Base-by-base conservation (phyloP, 2,113 vertebrate species). In the Microcebus lehilahytsara region DNA sequence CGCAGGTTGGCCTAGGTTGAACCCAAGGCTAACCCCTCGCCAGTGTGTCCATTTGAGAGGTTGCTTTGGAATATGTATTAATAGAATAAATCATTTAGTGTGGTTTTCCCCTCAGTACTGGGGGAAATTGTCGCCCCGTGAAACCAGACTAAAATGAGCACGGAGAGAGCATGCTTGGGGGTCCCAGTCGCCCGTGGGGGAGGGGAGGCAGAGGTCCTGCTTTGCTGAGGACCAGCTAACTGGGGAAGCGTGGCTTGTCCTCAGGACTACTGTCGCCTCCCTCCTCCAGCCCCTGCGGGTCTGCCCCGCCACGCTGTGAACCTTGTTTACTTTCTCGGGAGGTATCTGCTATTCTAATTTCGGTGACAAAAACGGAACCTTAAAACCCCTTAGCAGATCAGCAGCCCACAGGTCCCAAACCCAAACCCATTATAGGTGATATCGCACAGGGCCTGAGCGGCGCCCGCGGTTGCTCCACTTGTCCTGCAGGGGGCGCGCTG, bases 401-500 rank as follows among this genome's bases (percentile, higher is more conserved):
- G 27, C 25, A 2, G 4, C 6, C 0, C 0, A 0, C 5, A 34
- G 0, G 27, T 20, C 49, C 51, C 42, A 30, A 42, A 53, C 4
- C 13, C 34, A 6, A n/a, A 16, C 20, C 9, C 0, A 0, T 25
- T 64, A 30, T 30, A 30, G 27, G 20, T 1, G 56, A 67, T 4
- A 5, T 0, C 4, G 3, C 8, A 11, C 11, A 34, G 6, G 0
- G 0, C 16, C 14, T 3, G 6, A 20, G 56, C 2, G 4, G 20
- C 3, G 2, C 25, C 72, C 1, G 9, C 19, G 0, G 19, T 78
- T 53, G 27, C 13, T 13, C 4, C 37, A 22, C 4, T 1, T 30
- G 37, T 62, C 90, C 97, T 74, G 66, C 34, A 97, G 96, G 81
- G 80, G 91, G 93, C 53, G 8, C n/a, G 49, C 66, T 92, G 9